Evolutionary conservation across 2,113 vertebrate genomes (phyloP).

Genomic region (Hippocampus mohnikei): DNA sequence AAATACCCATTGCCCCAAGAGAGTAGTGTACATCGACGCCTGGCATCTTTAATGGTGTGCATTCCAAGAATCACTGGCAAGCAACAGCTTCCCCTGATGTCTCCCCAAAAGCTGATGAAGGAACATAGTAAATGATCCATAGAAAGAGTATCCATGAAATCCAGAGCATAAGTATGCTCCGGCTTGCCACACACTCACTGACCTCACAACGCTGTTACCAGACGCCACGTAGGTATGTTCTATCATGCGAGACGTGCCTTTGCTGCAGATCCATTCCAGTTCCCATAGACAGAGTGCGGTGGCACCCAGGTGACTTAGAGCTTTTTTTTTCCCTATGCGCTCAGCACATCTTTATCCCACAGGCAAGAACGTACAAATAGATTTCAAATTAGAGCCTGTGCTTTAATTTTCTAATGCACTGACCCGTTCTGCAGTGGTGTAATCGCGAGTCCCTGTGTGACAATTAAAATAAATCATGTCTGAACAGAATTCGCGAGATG

Average conservation of each 20-base stretch:
- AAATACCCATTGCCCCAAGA: background rate
- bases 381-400: conserved; percentile 79
- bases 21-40: conserved; percentile 12
- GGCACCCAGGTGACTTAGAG: conserved; percentile 56
- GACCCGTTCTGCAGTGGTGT: conserved; percentile 81
- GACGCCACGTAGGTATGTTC: conserved; percentile 41
- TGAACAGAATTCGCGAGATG: conserved; percentile 79
- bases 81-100: conserved; percentile 20
- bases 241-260: conserved; percentile 48
- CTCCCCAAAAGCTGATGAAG: conserved; percentile 42
- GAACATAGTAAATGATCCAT: conserved; percentile 58
- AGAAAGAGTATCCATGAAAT: conserved; percentile 53
- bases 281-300: conserved; percentile 44
- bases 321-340: conserved; percentile 46
- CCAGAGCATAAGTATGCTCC: conserved; percentile 53
- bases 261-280: conserved; percentile 53
- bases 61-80: conserved; percentile 35
- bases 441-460: conserved; percentile 85
- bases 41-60: conserved; percentile 39
- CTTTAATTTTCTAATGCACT: conserved; percentile 87
- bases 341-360: conserved; percentile 72
- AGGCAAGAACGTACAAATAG: conserved; percentile 83
- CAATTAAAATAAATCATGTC: conserved; percentile 93
- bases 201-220: conserved; percentile 34
- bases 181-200: conserved; percentile 40